A percentile compares a stretch with the other conserved stretches of the same genome.
phyloP scores from a whole-genome alignment of 2,888 invertebrate species.

The Apamea sordens region DNA sequence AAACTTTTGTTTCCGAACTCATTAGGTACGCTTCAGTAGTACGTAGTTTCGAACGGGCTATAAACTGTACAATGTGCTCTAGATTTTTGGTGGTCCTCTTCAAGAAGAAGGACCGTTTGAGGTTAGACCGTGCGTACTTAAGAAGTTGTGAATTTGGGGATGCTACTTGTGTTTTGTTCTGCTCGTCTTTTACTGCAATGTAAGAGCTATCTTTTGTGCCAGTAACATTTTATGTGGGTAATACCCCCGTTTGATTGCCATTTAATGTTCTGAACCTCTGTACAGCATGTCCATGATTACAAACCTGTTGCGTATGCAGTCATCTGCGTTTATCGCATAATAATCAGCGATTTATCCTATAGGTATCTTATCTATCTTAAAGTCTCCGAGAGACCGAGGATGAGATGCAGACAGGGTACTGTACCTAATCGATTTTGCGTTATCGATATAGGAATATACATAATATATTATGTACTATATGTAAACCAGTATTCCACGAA shows the following conservation, averaged over 20 bases:
- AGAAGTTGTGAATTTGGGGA: background rate
- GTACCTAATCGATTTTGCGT: too few relatives aligned
- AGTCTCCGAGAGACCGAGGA: too few relatives aligned
- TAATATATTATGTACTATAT: background rate
- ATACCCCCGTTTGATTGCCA: background rate
- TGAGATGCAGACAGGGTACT: too few relatives aligned
- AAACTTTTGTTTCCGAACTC: conserved; percentile 54
- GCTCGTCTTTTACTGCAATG: background rate
- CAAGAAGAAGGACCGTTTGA: background rate
- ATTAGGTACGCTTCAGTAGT: conserved; percentile 25
- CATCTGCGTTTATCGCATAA: conserved; percentile 30
- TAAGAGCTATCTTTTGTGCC: background rate
- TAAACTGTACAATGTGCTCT: conserved; percentile 17
- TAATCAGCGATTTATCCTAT: conserved; percentile 18
- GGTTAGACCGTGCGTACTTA: background rate
- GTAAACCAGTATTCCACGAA: background rate
- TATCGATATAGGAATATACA: too few relatives aligned
- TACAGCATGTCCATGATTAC: conserved; percentile 12
- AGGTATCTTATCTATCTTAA: too few relatives aligned
- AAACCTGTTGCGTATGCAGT: conserved; percentile 52
- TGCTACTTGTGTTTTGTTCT: background rate
- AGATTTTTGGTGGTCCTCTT: conserved; percentile 6
- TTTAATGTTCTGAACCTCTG: conserved; percentile 10
- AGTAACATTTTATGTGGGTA: background rate
- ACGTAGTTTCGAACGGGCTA: conserved; percentile 12